Base-by-base conservation (phyloP, 2,797 vertebrate genomes). In the Spinus olivaceus region DNA sequence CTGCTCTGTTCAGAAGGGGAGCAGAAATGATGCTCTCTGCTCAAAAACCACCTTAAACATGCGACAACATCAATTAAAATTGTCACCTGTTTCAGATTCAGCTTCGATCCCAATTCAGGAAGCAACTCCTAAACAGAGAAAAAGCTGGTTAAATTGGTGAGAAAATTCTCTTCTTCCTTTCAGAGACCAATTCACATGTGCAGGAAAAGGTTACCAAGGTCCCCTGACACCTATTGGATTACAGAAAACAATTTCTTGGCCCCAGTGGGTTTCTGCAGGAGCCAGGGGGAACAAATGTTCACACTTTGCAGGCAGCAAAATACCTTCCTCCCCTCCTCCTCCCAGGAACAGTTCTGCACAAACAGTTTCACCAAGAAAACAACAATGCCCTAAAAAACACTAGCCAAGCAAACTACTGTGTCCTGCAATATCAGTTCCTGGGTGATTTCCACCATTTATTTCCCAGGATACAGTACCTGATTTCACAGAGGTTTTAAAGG, bases 41-140 rank as follows among this genome's bases (percentile, higher is more conserved):
- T 64, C 33, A 23, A 64, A 94, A 90, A 83, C 25, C 65, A 87
- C 64, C 21, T 80, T 61, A 77, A 82, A 39, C 78, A 87, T 32
- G 54, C 41, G 4, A 77, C 92, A 92, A 67, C 41, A 93, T 18
- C 90, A 85, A 94, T 83, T 77, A 92, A 94, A 97, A 95, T 41
- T 77, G 79, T 96, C 95, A 96, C 95, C 95, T 97, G 95, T 92
- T 95, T 97, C 92, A 96, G 94, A 61, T 66, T 94, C 95, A 96
- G 95, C 93, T 95, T 96, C 92, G 61, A 96, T 96, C 94, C 95
- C 92, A 95, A 77, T 87, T 97, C 95, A 95, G 93, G 95, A 93
- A 97, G 92, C 39, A 95, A 96, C 20, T 96, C 94, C 96, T 95
- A 95, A 86, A 95, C 84, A 94, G 79, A 97, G 81, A 97, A 95